phyloP scores from a whole-genome alignment of 2,113 vertebrate genomes.

The Ceratotherium simum region DNA sequence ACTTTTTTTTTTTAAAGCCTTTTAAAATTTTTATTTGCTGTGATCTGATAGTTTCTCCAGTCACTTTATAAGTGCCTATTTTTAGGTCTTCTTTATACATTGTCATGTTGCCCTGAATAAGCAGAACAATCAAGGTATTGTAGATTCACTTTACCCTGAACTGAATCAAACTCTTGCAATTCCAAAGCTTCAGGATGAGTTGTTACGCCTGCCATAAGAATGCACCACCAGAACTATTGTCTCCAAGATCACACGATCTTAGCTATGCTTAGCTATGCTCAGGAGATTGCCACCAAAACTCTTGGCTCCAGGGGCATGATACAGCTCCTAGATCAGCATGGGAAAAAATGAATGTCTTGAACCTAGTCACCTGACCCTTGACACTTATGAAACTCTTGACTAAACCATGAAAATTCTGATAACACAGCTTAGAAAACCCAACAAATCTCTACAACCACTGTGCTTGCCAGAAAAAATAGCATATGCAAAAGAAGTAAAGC shows the following conservation, averaged over 20 bases:
- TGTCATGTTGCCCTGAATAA: background rate
- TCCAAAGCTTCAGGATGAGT: background rate
- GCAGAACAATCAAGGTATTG: background rate
- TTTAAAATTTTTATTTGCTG: background rate
- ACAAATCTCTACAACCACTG: background rate
- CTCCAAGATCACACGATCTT: background rate
- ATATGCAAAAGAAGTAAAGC: constrained; percentile 37
- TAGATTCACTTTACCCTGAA: background rate
- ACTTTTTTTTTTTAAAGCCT: background rate
- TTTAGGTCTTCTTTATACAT: background rate
- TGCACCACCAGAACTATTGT: background rate
- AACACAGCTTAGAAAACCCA: background rate
- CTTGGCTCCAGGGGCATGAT: background rate
- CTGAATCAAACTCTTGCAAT: background rate
- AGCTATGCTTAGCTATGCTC: background rate
- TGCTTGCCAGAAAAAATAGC: background rate
- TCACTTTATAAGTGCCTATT: background rate
- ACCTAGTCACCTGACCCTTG: background rate
- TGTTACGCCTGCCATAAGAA: background rate
- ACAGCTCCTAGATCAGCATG: background rate
- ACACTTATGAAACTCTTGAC: background rate
- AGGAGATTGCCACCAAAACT: background rate
- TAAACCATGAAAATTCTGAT: background rate
- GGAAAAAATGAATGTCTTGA: background rate
- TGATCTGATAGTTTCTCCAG: background rate